Evolutionary conservation across 2,113 vertebrate genomes (phyloP), one percentile per base, ranked within the genome.

Genomic region (Eolophus roseicapilla): DNA sequence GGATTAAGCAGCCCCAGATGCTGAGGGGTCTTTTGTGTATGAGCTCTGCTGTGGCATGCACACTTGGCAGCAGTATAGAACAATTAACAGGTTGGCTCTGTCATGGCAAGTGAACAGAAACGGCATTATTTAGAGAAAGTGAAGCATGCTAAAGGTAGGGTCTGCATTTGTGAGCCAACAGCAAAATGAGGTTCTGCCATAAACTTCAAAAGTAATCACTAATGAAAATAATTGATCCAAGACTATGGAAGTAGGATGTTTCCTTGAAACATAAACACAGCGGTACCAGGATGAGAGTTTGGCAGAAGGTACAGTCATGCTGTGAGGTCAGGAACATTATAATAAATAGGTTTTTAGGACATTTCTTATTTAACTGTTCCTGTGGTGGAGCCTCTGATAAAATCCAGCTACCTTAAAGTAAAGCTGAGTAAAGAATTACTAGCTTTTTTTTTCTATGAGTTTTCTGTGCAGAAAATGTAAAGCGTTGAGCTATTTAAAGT

Each of bases 51-150:
- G 46, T 6, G 49, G 37, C 3, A 4, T 3, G 35, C 65, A 20
- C 87, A 4, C 44, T 43, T 46, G 44, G 86, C 82, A 62, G 80
- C 25, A 13, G 4, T 13, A 1, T 3, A 13, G 18, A 53, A 12
- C 83, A 10, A 1, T 46, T 11, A 13, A 13, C 77, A 50, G 87
- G 77, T 55, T 46, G 62, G 19, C 77, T 76, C 57, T 79, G 50
- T 41, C 2, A 2, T 5, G 57, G 3, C 25, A 76, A 25, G 24
- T 4, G 25, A 37, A 9, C 41, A 33, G 18, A 16, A 84, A 13
- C 1, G 0, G 47, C 17, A 0, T 67, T 44, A 4, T 24, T 8
- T 14, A 27, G 50, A 41, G 24, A 15, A 31, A 10, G 35, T 0
- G 13, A 14, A 59, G 71, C 2, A 3, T 41, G 35, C 11, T 5